A percentile compares a stretch with the other conserved stretches of the same genome.
These are phyloP conservation scores for Melanotaenia maccullochi DNA, from an alignment of 2,797 vertebrate genomes.

Conservation along the genomic window DNA sequence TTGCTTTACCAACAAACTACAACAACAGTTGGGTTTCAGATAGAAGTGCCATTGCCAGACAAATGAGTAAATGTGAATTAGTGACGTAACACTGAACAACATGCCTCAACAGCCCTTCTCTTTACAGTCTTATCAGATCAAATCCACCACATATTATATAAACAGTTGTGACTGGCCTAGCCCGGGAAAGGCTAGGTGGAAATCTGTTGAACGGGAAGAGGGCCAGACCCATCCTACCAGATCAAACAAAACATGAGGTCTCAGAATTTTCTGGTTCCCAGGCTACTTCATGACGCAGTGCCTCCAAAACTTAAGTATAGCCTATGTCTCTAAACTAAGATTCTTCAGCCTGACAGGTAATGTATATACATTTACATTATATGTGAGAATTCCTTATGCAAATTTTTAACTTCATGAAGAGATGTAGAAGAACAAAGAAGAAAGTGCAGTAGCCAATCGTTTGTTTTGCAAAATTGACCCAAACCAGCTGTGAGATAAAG, in stretches of 20 bases:
- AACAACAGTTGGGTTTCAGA: not conserved
- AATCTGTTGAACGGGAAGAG: constrained; percentile 18
- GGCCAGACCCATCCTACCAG: not conserved
- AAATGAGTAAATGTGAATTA: not conserved
- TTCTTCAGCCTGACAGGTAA: not conserved
- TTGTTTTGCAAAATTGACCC: constrained; percentile 47
- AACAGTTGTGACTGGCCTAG: constrained; percentile 4
- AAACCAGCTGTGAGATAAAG: constrained; percentile 55
- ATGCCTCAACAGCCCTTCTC: not conserved
- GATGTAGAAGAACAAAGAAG: not conserved
- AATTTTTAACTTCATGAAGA: constrained; percentile 11
- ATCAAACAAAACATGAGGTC: constrained; percentile 7
- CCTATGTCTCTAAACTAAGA: not conserved
- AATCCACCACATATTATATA: not conserved
- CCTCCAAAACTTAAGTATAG: not conserved
- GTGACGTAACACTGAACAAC: not conserved
- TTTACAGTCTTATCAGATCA: not conserved
- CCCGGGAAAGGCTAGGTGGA: not conserved
- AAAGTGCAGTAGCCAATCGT: constrained; percentile 20
- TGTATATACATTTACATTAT: not conserved
- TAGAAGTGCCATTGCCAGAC: not conserved
- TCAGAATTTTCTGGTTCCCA: constrained; percentile 10
- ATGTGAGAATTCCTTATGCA: not conserved
- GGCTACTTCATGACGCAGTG: not conserved
- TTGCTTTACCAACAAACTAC: not conserved